phyloP scores from a whole-genome alignment of 1,140 invertebrate species.

The Prorops nasuta region DNA sequence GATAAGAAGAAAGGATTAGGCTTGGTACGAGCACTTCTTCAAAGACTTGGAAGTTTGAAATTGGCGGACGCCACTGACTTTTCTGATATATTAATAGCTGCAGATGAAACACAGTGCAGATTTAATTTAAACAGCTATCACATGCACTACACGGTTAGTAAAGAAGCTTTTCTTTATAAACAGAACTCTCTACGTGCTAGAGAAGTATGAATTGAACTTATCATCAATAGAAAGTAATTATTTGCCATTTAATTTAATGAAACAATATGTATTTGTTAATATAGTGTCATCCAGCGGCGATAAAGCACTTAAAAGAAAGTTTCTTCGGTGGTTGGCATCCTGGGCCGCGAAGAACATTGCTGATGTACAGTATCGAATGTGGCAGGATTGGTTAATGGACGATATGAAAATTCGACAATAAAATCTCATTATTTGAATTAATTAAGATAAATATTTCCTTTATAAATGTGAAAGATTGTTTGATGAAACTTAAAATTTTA shows the following conservation, averaged over 20 bases:
- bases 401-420: conserved; percentile 60
- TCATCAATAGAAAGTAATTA: not conserved
- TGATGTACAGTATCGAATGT: conserved; percentile 62
- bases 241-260: no score
- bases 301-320: conserved; percentile 65
- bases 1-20: conserved; percentile 33
- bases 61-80: conserved; percentile 31
- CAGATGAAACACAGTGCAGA: conserved; percentile 70
- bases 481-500: no score
- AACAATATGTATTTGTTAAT: conserved; percentile 16
- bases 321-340: conserved; percentile 67
- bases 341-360: conserved; percentile 70
- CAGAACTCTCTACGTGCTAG: conserved; percentile 74
- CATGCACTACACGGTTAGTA: conserved; percentile 76
- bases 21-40: conserved; percentile 19
- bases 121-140: conserved; percentile 73
- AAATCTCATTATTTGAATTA: conserved; percentile 15
- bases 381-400: conserved; percentile 73
- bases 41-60: conserved; percentile 25
- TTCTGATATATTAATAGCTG: conserved; percentile 44
- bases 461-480: not conserved
- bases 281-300: conserved; percentile 74
- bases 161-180: conserved; percentile 79
- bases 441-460: not conserved
- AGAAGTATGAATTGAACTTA: conserved; percentile 61